A percentile compares a stretch with the other conserved stretches of the same genome.
phyloP scores from a whole-genome alignment of 1,140 invertebrate species.

The Spodoptera frugiperda region DNA sequence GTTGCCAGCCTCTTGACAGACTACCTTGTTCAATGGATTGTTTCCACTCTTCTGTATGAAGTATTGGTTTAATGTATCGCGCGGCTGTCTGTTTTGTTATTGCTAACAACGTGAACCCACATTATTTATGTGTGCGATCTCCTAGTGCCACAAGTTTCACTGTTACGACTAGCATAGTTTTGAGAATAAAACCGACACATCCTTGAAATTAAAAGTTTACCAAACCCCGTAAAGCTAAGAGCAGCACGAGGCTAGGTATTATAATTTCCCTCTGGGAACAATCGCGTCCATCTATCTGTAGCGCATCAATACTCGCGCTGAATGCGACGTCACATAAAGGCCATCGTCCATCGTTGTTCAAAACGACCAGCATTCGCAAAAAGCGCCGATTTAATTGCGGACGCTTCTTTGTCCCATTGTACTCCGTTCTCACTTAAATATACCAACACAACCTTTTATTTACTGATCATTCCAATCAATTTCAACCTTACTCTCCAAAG shows the following conservation, averaged over 20 bases:
- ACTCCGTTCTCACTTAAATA: constrained; percentile 41
- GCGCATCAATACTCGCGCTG: constrained; percentile 31
- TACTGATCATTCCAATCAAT: not conserved
- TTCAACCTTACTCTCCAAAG: not conserved
- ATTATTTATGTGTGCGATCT: not conserved
- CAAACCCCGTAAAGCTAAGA: not conserved
- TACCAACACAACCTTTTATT: constrained; percentile 28
- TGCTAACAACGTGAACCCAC: not conserved
- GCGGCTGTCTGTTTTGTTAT: constrained; percentile 31
- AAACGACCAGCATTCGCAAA: constrained; percentile 37
- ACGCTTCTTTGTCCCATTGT: constrained; percentile 46
- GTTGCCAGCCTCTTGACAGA: constrained; percentile 51
- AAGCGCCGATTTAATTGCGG: constrained; percentile 41
- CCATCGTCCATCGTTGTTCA: constrained; percentile 16
- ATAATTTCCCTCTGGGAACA: constrained; percentile 12
- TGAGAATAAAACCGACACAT: too few species aligned
- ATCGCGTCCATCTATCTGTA: constrained; percentile 12
- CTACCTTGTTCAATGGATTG: constrained; percentile 52
- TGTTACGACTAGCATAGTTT: too few species aligned
- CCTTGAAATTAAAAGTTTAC: too few species aligned
- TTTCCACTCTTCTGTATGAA: constrained; percentile 43
- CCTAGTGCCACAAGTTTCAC: not conserved
- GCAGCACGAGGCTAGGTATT: not conserved
- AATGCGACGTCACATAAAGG: constrained; percentile 29
- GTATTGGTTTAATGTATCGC: constrained; percentile 35